Percentiles rank a stretch among this genome's conserved stretches.
Evolutionary conservation across 2,888 invertebrate genomes (phyloP).

Genomic region (Eupithecia subumbrata): DNA sequence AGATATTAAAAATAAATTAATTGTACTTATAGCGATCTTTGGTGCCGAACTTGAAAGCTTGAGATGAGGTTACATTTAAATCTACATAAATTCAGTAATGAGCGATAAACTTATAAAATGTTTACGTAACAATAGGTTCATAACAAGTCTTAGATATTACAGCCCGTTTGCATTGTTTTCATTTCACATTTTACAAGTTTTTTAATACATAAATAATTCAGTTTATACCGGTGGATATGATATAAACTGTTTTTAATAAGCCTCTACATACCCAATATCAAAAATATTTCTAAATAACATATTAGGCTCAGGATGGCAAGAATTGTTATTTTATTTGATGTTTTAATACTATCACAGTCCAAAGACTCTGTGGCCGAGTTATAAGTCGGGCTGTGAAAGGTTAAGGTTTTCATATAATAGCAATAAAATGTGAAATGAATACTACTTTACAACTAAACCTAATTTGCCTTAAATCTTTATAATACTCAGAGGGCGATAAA

Average conservation of each 20-base stretch:
- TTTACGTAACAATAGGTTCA: conserved; percentile 49
- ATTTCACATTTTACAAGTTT: conserved; percentile 43
- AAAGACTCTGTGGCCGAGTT: background rate
- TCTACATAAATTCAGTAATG: conserved; percentile 46
- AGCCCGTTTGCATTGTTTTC: conserved; percentile 61
- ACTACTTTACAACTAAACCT: conserved; percentile 37
- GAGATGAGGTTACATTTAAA: conserved; percentile 49
- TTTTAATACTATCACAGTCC: background rate
- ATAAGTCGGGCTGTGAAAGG: background rate
- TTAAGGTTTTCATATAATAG: background rate
- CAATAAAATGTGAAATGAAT: conserved; percentile 37
- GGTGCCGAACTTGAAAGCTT: conserved; percentile 64
- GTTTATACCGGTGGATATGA: background rate
- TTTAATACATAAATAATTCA: background rate
- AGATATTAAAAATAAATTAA: conserved; percentile 55
- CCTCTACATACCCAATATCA: background rate
- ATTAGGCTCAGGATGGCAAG: background rate
- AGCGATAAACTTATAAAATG: conserved; percentile 43
- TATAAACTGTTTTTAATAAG: background rate
- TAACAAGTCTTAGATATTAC: conserved; percentile 73
- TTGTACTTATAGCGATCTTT: conserved; percentile 74
- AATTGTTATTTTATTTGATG: background rate
- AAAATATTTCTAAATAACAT: background rate
- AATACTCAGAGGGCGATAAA: conserved; percentile 41
- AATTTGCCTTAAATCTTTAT: conserved; percentile 32